Evolutionary conservation across 2,797 vertebrate genomes (phyloP), one percentile per base, ranked within the genome.

Genomic region (Girardinus metallicus): DNA sequence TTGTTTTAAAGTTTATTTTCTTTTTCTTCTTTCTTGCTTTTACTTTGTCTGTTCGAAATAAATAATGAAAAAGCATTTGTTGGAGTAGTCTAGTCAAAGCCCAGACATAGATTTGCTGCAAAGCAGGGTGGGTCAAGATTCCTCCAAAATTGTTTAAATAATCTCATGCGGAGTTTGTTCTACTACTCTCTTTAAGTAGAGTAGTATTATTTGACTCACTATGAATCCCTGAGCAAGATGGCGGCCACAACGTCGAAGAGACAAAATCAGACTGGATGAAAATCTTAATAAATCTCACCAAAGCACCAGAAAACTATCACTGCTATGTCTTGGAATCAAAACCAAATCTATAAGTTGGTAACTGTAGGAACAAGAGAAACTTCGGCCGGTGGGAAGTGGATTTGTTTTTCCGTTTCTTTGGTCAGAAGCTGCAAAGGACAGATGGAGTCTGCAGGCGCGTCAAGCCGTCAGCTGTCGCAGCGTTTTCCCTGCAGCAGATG

Each of bases 401-500:
- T 0, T 77, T 55, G 51, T 47, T 26, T 57, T 77, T 71, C 68
- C 5, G 26, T 71, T 84, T 74, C 46, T 73, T 83, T 44, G 57
- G 81, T 73, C 64, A 49, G 68, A 80, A 70, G 9, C 36, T 23
- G 39, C 64, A 34, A 75, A 46, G 36, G 72, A 80, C 82, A 82
- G 79, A 84, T 82, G 77, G 82, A 75, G 74, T 73, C 75, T 75
- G 66, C 78, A 51, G 85, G 80, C 51, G 34, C 44, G 80, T 55
- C 51, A 23, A 41, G 5, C 75, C 51, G 6, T 87, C 85, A 80
- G 82, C 82, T 84, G 79, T 70, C 29, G 21, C 49, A 21, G 73
- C 75, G 73, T 80, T 73, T 57, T 46, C 84, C 64, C 64, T 46
- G 77, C 26, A 75, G 80, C 80, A 83, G 84, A 81, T 80, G 77